Conservation (phyloP, 2,113 vertebrate species). For the Nematolebias whitei region DNA sequence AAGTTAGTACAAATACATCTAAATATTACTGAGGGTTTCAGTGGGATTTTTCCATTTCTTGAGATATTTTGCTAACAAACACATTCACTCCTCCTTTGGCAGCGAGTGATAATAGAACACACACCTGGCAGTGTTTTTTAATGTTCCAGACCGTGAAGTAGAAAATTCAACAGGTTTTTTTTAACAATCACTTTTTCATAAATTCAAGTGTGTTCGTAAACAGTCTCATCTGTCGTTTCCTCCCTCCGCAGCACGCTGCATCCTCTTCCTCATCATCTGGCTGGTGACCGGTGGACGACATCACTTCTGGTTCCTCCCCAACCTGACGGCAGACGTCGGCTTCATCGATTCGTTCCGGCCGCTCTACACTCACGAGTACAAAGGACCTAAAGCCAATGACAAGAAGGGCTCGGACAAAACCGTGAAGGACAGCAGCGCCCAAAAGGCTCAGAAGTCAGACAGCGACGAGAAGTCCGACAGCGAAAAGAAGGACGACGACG, state of each 20-base stretch:
- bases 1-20: too few relatives aligned
- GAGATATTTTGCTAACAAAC: too few relatives aligned
- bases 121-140: too few relatives aligned
- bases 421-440: conserved; percentile 54
- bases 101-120: too few relatives aligned
- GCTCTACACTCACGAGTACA: conserved; percentile 98
- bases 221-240: not conserved
- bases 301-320: conserved; percentile 99
- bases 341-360: conserved; percentile 99
- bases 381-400: conserved; percentile 88
- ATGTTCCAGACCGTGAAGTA: too few relatives aligned
- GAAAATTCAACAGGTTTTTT: too few relatives aligned
- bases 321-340: conserved; percentile 96
- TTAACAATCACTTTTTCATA: too few relatives aligned
- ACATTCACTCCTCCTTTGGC: too few relatives aligned
- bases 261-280: conserved; percentile 98
- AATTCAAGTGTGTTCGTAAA: too few relatives aligned
- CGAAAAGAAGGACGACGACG: conserved; percentile 92
- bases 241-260: conserved; percentile 89
- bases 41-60: too few relatives aligned
- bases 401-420: conserved; percentile 88
- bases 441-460: conserved; percentile 89
- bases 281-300: conserved; percentile 95
- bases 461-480: conserved; percentile 94
- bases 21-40: too few relatives aligned